phyloP scores from a whole-genome alignment of 64 coral and sea anemone genomes.

The Porites australiensis region DNA sequence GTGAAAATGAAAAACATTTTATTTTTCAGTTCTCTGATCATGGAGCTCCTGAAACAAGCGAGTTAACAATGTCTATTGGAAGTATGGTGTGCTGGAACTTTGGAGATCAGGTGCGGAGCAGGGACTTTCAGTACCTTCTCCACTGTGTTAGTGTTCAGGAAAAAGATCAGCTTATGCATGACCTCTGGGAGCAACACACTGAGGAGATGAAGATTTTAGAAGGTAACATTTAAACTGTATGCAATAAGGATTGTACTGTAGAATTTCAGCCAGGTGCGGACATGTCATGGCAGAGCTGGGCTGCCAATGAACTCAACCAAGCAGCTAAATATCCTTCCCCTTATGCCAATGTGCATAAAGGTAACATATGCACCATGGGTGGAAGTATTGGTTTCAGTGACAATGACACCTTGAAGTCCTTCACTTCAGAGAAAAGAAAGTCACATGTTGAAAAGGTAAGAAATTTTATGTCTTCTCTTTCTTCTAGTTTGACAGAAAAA shows the following conservation, averaged over 20 bases:
- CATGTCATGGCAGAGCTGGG: constrained; percentile 57
- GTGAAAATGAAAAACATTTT: constrained; percentile 43
- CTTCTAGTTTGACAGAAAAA: too few species aligned
- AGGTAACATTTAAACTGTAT: constrained; percentile 49
- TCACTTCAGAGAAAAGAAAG: too few species aligned
- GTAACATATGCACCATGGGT: constrained; percentile 8
- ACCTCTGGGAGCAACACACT: constrained; percentile 32
- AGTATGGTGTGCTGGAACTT: constrained; percentile 51
- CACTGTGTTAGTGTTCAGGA: constrained; percentile 35
- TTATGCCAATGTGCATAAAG: constrained; percentile 50
- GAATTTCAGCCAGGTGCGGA: constrained; percentile 65
- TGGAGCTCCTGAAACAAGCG: constrained; percentile 27
- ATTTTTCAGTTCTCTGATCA: constrained; percentile 47
- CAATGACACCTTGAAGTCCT: too few species aligned
- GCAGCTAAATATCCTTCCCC: constrained; percentile 55
- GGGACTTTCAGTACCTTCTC: constrained; percentile 36
- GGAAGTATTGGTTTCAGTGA: not conserved
- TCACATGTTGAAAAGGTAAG: too few species aligned
- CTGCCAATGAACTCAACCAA: constrained; percentile 43
- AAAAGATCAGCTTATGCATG: constrained; percentile 20
- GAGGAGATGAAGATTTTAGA: constrained; percentile 58
- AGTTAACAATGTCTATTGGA: constrained; percentile 39
- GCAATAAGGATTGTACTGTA: constrained; percentile 25
- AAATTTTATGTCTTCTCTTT: too few species aligned
- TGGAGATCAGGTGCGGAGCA: constrained; percentile 12